phyloP scores from a whole-genome alignment of 2,113 vertebrate species.

The Shinisaurus crocodilurus region DNA sequence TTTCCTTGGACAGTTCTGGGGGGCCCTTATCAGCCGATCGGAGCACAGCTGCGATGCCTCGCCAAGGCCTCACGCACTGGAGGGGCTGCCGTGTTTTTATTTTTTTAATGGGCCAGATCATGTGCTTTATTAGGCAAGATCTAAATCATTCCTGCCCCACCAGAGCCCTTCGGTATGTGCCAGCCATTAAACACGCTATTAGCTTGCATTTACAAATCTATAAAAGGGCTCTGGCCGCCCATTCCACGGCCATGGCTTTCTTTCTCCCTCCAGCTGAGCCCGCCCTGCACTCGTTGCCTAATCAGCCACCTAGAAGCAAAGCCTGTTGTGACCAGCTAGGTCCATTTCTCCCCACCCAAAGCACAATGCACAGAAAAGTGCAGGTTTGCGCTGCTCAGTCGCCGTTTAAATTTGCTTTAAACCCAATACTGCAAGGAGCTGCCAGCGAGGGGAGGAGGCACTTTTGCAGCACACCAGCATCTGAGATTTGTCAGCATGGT shows the following conservation, averaged over 20 bases:
- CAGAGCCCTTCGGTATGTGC: neutral
- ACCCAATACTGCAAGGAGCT: no score
- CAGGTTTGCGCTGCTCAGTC: neutral
- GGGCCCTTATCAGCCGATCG: rapidly evolving
- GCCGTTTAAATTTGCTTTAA: neutral
- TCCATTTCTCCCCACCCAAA: neutral
- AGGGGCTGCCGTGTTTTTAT: neutral
- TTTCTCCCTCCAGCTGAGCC: rapidly evolving
- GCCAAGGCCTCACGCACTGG: rapidly evolving
- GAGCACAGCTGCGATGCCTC: neutral
- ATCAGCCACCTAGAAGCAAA: neutral
- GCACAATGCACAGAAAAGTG: rapidly evolving
- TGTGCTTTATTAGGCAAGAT: constrained; percentile 43
- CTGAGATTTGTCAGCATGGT: neutral
- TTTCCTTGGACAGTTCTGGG: rapidly evolving
- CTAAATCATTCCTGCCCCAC: constrained; percentile 25
- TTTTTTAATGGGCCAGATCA: neutral
- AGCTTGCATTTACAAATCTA: constrained; percentile 33
- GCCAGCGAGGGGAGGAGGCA: rapidly evolving
- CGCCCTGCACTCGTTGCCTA: neutral
- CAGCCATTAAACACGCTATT: constrained; percentile 49
- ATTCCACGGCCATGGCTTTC: rapidly evolving
- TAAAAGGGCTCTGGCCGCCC: neutral
- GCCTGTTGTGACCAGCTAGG: neutral
- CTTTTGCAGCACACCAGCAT: neutral